Conservation (phyloP, 2,888 invertebrate genomes). For the Pristionchus mayeri region DNA sequence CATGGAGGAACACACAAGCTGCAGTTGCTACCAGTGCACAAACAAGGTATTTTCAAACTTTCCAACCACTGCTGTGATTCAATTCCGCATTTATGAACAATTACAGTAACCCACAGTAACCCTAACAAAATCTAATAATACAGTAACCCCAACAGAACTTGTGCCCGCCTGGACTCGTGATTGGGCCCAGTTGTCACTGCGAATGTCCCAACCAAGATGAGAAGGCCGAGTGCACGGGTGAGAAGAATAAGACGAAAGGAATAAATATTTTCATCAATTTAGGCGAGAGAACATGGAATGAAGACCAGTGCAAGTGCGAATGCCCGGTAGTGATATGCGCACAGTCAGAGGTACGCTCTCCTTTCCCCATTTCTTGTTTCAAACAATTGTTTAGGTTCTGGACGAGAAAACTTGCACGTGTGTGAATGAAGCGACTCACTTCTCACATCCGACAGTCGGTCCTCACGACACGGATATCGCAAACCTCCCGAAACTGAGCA, state of each 20-base stretch:
- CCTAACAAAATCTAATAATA: too few relatives aligned
- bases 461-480: conserved; percentile 16
- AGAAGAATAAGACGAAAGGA: background rate
- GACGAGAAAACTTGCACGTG: conserved; percentile 11
- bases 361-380: background rate
- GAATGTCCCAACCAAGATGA: conserved; percentile 46
- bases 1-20: conserved; percentile 65
- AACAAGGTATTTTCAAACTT: conserved; percentile 53
- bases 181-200: conserved; percentile 35
- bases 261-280: background rate
- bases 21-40: conserved; percentile 62
- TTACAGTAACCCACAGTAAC: too few relatives aligned
- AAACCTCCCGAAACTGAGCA: conserved; percentile 32
- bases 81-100: too few relatives aligned
- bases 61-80: too few relatives aligned
- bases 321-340: conserved; percentile 37
- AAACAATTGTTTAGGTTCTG: background rate
- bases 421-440: background rate
- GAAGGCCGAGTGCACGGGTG: conserved; percentile 25
- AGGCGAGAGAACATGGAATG: conserved; percentile 2
- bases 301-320: conserved; percentile 41
- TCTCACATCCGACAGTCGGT: background rate
- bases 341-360: background rate
- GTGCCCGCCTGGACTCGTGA: conserved; percentile 11
- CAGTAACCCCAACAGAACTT: background rate